Evolutionary conservation across 1,140 invertebrate species (phyloP), one percentile per base, ranked within the genome.

Genomic region (Drosophila kurseongensis): DNA sequence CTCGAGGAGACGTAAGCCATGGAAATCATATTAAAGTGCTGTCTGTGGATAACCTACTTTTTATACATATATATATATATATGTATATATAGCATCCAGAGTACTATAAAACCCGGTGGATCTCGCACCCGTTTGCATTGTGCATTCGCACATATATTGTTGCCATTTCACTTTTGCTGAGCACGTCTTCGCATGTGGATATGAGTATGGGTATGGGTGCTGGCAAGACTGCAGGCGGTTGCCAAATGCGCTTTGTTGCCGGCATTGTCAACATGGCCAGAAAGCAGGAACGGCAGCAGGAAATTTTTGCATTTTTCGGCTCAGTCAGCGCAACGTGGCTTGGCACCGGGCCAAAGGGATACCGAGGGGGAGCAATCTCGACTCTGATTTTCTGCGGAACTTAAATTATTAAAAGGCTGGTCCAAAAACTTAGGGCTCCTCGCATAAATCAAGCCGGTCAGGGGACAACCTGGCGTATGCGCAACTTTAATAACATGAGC

Each of bases 1-100:
- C 57, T 51, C 48, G 44, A 48, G 57, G 58, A 60, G 74, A 75
- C 66, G 74, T 71, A 71, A 86, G 82, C 78, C 82, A 81, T 81
- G 73, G 75, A 89, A 86, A 86, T 86, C 84, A 89, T 86, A 86
- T 89, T 86, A 86, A 89, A 89, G 88, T 77, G 84, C 75, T 89
- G 79, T 88, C 83, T 76, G 73, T 77, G 84, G 79, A 84, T 89
- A 89, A 75, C 84, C 84, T 77, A 89, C 68, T 88, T 88, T 83
- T 82, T 83, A 80, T 77, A 83, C 2, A 61, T 73, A 62, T 18
- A 50, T 41, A 55, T 27, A 29, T n/a, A 27, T 23, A 23, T 23
- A 4, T 13, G 4, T 63, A 32, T 55, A 32, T 44, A 47, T 71
- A 41, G 55, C n/a, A 14, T 13, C 23, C 38, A 29, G n/a, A 38